Evolutionary conservation across 2,888 invertebrate species (phyloP).

Genomic region (Monoplex corrugatus): DNA sequence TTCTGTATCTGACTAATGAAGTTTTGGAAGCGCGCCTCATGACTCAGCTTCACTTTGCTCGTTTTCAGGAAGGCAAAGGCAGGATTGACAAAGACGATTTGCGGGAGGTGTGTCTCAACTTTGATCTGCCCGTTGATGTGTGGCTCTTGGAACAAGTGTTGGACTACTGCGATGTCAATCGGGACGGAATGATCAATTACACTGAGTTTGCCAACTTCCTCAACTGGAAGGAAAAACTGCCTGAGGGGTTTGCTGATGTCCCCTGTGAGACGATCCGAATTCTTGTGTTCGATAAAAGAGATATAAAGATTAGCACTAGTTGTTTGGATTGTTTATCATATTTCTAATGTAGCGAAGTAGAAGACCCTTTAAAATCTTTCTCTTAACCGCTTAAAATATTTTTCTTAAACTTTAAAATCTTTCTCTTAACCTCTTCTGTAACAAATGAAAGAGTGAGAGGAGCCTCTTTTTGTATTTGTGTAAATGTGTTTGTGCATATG

Average conservation of each 20-base stretch:
- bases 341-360: too few relatives aligned
- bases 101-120: slow-evolving; percentile 76
- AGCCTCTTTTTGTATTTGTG: too few relatives aligned
- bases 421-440: too few relatives aligned
- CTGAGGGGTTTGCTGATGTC: slow-evolving; percentile 67
- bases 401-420: neutral
- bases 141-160: slow-evolving; percentile 78
- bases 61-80: slow-evolving; percentile 73
- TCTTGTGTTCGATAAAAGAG: too few relatives aligned
- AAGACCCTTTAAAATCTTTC: neutral
- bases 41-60: neutral
- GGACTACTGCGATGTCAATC: slow-evolving; percentile 78
- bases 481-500: neutral
- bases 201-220: slow-evolving; percentile 80
- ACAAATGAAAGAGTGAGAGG: too few relatives aligned
- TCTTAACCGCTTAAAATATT: neutral
- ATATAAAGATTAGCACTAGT: too few relatives aligned
- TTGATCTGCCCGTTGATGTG: slow-evolving; percentile 77
- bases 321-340: too few relatives aligned
- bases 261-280: too few relatives aligned
- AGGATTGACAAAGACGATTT: slow-evolving; percentile 76
- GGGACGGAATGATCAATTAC: slow-evolving; percentile 79
- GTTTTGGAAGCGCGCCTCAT: neutral
- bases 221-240: slow-evolving; percentile 81
- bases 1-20: too few relatives aligned